A percentile compares a stretch with the other conserved stretches of the same genome.
Conservation (phyloP, 2,113 vertebrate species). For the Notechis scutatus region DNA sequence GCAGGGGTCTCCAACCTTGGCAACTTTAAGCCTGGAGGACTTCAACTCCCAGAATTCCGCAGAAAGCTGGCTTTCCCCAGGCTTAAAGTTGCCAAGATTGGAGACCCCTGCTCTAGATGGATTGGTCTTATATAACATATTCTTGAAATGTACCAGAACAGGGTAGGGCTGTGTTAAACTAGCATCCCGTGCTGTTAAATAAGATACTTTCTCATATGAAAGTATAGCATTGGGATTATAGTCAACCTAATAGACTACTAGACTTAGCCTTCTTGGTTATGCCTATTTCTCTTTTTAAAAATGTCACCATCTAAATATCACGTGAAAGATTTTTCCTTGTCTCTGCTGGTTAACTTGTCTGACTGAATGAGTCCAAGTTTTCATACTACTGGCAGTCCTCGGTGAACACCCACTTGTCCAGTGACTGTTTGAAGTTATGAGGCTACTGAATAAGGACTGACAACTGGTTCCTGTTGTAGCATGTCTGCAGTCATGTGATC, state of each 20-base stretch:
- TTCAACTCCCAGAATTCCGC: too few species aligned
- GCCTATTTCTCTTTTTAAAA: neutral
- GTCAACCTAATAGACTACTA: neutral
- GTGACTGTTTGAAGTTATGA: neutral
- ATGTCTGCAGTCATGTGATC: neutral
- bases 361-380: neutral
- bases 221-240: neutral
- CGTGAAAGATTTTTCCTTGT: neutral
- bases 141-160: neutral
- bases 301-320: neutral
- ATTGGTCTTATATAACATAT: neutral
- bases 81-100: too few species aligned
- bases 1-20: too few species aligned
- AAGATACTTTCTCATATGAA: neutral
- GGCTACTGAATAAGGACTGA: neutral
- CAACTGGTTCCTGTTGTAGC: neutral
- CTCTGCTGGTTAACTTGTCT: neutral
- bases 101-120: neutral
- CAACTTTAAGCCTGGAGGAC: too few species aligned
- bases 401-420: neutral
- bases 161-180: neutral
- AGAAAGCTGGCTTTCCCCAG: too few species aligned
- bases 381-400: neutral
- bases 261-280: neutral
- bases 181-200: neutral